A percentile compares a stretch with the other conserved stretches of the same genome.
These are phyloP conservation scores for Criorhina ranunculi DNA, from an alignment of 2,888 invertebrate species.

Conservation along the genomic window DNA sequence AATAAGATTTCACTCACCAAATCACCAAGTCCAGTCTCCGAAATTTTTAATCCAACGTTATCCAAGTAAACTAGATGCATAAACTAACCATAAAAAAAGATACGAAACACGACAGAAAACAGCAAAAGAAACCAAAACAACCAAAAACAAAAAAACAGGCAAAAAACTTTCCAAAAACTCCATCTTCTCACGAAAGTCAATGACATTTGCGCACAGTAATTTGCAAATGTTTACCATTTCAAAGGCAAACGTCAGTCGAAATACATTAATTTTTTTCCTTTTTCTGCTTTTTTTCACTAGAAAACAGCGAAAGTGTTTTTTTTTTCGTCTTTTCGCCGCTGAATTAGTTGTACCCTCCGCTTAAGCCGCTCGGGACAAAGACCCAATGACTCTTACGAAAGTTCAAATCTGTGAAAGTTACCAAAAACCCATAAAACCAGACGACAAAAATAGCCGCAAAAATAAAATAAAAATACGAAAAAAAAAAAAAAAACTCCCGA, in stretches of 20 bases:
- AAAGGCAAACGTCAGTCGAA: slow-evolving; percentile 27
- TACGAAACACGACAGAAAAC: slow-evolving; percentile 1
- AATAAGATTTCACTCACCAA: slow-evolving; percentile 46
- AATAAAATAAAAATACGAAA: slow-evolving; percentile 4
- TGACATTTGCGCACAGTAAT: slow-evolving; percentile 31
- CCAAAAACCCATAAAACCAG: slow-evolving; percentile 40
- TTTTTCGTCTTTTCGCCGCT: slow-evolving; percentile 19
- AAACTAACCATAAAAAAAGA: slow-evolving; percentile 37
- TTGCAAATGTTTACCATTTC: slow-evolving; percentile 61
- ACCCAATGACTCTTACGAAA: not conserved
- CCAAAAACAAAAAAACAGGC: not conserved
- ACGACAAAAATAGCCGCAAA: slow-evolving; percentile 9
- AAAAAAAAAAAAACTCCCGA: not conserved
- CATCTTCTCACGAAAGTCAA: slow-evolving; percentile 38
- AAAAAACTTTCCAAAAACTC: slow-evolving; percentile 58
- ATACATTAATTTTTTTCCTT: slow-evolving; percentile 60
- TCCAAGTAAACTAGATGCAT: slow-evolving; percentile 44
- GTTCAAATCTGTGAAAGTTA: slow-evolving; percentile 52
- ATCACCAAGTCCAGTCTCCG: slow-evolving; percentile 3
- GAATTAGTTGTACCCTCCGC: slow-evolving; percentile 13
- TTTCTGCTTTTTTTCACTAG: slow-evolving; percentile 5
- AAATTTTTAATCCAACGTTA: not conserved
- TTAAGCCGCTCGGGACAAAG: slow-evolving; percentile 14
- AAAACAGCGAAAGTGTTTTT: slow-evolving; percentile 68
- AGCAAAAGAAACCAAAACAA: slow-evolving; percentile 1